phyloP scores from a whole-genome alignment of 1,140 invertebrate species.

The Drosophila pallidifrons region DNA sequence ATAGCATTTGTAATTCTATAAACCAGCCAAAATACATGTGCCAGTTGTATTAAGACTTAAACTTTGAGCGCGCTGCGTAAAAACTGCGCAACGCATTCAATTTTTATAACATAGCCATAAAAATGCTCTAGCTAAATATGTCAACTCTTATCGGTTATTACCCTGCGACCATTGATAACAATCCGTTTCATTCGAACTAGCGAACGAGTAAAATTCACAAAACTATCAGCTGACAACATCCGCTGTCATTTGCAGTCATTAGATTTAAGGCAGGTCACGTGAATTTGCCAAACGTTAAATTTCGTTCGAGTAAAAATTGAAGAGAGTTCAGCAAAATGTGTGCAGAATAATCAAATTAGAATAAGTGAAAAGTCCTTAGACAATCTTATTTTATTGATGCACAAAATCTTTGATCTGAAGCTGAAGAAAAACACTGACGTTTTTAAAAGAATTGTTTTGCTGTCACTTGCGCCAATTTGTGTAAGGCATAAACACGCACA shows the following conservation, averaged over 20 bases:
- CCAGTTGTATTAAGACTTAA: slow-evolving; percentile 9
- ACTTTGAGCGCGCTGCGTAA: slow-evolving; percentile 20
- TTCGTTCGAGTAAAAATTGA: background rate
- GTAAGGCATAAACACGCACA: slow-evolving; percentile 49
- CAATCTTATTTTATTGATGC: background rate
- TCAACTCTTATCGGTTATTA: slow-evolving; percentile 70
- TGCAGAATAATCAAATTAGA: background rate
- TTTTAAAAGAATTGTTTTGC: slow-evolving; percentile 13
- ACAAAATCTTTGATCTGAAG: background rate
- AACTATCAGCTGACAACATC: slow-evolving; percentile 59
- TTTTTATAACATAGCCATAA: slow-evolving; percentile 40
- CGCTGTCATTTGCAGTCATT: slow-evolving; percentile 42
- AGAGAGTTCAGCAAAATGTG: background rate
- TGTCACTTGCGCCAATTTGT: slow-evolving; percentile 71
- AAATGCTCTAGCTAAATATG: slow-evolving; percentile 41
- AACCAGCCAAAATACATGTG: slow-evolving; percentile 15
- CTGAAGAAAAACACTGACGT: too few species aligned
- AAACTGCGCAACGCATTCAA: slow-evolving; percentile 32
- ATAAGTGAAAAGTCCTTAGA: background rate
- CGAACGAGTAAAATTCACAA: slow-evolving; percentile 14
- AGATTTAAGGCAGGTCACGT: slow-evolving; percentile 41
- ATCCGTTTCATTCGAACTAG: slow-evolving; percentile 4
- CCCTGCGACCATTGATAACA: slow-evolving; percentile 45
- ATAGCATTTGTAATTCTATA: slow-evolving; percentile 46
- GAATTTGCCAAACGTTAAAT: background rate